Evolutionary conservation across 2,888 invertebrate species (phyloP).

Genomic region (Macrophya annulata): DNA sequence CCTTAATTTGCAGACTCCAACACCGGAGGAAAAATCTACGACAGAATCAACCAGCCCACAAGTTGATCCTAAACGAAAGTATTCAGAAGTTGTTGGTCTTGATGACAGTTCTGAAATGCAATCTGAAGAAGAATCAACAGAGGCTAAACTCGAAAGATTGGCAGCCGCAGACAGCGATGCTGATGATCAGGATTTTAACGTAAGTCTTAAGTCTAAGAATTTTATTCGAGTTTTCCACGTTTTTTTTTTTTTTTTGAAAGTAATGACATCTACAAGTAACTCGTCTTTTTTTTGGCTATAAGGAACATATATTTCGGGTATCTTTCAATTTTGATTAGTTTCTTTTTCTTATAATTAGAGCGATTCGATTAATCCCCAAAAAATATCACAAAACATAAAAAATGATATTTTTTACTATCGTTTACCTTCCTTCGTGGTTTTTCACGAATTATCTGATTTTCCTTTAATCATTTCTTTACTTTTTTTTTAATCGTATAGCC

Average conservation of each 20-base stretch:
- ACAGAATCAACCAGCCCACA: slow-evolving; percentile 66
- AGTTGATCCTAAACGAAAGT: slow-evolving; percentile 66
- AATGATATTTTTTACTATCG: not conserved
- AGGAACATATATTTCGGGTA: no score
- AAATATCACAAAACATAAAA: no score
- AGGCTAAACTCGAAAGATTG: slow-evolving; percentile 68
- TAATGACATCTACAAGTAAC: no score
- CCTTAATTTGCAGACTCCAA: slow-evolving; percentile 58
- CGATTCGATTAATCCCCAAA: not conserved
- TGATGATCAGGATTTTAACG: slow-evolving; percentile 64
- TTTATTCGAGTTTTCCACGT: no score
- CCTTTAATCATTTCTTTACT: not conserved
- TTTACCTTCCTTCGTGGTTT: not conserved
- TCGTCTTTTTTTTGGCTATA: no score
- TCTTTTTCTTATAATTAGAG: no score
- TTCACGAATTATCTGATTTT: not conserved
- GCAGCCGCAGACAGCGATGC: slow-evolving; percentile 61
- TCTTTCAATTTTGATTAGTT: no score
- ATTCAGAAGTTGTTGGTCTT: slow-evolving; percentile 64
- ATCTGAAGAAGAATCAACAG: slow-evolving; percentile 62
- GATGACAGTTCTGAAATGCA: slow-evolving; percentile 61
- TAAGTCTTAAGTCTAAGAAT: not conserved
- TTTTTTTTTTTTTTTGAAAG: no score
- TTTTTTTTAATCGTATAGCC: not conserved
- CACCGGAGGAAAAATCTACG: slow-evolving; percentile 66